Conservation (phyloP, 1,140 invertebrate species). For the Polyergus mexicanus region DNA sequence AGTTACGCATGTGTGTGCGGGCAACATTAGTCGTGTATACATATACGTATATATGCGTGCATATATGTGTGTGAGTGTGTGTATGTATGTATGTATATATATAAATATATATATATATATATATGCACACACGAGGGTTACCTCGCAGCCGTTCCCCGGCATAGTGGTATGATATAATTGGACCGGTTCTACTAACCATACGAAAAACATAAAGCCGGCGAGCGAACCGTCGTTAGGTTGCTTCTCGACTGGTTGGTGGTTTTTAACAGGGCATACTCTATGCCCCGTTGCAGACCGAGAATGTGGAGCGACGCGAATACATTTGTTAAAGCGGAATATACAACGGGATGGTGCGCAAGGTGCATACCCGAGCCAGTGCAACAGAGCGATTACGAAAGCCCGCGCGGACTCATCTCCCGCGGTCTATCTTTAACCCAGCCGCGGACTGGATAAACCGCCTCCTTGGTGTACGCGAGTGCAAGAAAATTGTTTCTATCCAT, state of each 20-base stretch:
- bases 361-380: conserved; percentile 35
- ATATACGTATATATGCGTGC: background rate
- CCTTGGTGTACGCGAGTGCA: background rate
- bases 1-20: conserved; percentile 1
- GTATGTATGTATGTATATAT: background rate
- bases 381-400: conserved; percentile 65
- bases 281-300: conserved; percentile 48
- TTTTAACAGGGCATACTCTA: conserved; percentile 41
- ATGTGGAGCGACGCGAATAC: conserved; percentile 33
- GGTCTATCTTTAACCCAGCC: conserved; percentile 72
- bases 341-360: conserved; percentile 6
- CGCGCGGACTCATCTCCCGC: conserved; percentile 26
- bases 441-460: conserved; percentile 47
- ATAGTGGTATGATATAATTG: conserved; percentile 82
- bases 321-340: conserved; percentile 38
- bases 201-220: conserved; percentile 70
- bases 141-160: conserved; percentile 64
- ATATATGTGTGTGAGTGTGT: no score
- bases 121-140: conserved; percentile 62
- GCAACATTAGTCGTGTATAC: no score
- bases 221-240: conserved; percentile 73
- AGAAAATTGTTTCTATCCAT: conserved; percentile 29
- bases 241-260: conserved; percentile 3
- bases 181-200: conserved; percentile 81
- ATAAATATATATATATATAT: background rate